Conservation (phyloP, 1,140 invertebrate species). For the Muscidifurax raptorellus region DNA sequence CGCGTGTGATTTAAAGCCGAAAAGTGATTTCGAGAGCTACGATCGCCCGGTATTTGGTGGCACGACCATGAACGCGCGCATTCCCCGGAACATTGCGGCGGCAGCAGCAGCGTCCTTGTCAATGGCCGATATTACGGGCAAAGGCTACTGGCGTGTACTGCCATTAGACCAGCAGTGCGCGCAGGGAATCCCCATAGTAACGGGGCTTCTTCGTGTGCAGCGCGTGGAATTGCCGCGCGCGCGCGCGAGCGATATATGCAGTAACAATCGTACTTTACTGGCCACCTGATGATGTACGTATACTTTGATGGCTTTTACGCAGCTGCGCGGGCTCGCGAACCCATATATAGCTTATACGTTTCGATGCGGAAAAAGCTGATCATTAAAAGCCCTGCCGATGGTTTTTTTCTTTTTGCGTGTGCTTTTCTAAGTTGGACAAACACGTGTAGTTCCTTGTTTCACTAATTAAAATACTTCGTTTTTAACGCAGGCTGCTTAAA, state of each 20-base stretch:
- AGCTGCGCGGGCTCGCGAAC: background rate
- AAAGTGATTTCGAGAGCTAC: constrained; percentile 45
- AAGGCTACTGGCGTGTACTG: constrained; percentile 39
- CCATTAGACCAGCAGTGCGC: background rate
- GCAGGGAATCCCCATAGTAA: background rate
- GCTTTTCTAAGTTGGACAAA: background rate
- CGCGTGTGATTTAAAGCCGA: constrained; percentile 43
- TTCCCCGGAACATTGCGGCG: constrained; percentile 60
- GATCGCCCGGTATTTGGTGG: constrained; percentile 55
- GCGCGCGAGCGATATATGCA: background rate
- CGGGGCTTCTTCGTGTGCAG: background rate
- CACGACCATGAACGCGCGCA: constrained; percentile 64
- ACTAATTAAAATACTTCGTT: background rate
- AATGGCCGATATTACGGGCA: constrained; percentile 69
- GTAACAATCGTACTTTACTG: constrained; percentile 53
- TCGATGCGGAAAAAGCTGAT: constrained; percentile 21
- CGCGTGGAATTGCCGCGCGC: background rate
- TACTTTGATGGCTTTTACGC: constrained; percentile 13
- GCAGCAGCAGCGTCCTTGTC: constrained; percentile 62
- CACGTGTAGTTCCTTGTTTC: no score
- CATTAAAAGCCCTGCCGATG: background rate
- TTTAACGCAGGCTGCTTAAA: no score
- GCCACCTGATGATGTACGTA: constrained; percentile 53
- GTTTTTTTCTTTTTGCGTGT: background rate
- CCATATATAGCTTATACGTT: background rate